Evolutionary conservation across 2,113 vertebrate genomes (phyloP).

Genomic region (Calidris pygmaea): DNA sequence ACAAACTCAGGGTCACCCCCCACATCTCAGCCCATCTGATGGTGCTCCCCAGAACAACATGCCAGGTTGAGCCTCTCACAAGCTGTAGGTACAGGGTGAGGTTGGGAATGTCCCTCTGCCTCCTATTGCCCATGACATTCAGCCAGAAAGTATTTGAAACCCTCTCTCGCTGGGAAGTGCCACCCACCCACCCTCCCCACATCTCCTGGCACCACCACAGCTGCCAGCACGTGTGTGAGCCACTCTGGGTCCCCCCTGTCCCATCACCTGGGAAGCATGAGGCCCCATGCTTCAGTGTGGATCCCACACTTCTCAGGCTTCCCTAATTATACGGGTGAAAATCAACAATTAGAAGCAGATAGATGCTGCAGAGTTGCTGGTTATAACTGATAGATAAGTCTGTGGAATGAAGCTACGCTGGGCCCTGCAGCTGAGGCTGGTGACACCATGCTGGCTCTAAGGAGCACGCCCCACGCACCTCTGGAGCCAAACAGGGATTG

Average conservation of each 20-base stretch:
- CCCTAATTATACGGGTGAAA: neutral
- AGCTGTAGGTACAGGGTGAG: neutral
- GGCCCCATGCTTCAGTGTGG: neutral
- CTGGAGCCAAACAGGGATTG: neutral
- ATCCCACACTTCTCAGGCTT: neutral
- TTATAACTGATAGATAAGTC: rapidly evolving
- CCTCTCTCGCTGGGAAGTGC: rapidly evolving
- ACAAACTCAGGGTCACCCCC: neutral
- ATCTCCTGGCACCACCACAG: neutral
- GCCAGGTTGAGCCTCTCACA: neutral
- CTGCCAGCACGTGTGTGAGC: rapidly evolving
- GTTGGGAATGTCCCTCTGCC: rapidly evolving
- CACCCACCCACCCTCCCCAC: neutral
- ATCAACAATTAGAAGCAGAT: neutral
- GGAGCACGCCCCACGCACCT: rapidly evolving
- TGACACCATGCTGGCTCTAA: neutral
- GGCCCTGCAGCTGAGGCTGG: neutral
- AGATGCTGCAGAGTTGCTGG: neutral
- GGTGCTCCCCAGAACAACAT: rapidly evolving
- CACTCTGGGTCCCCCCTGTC: rapidly evolving
- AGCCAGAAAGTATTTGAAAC: neutral
- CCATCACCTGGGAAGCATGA: neutral
- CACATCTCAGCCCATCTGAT: neutral
- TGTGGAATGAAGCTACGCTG: rapidly evolving
- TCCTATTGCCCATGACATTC: neutral